phyloP scores from a whole-genome alignment of 2,113 vertebrate species.

The Lepisosteus oculatus region DNA sequence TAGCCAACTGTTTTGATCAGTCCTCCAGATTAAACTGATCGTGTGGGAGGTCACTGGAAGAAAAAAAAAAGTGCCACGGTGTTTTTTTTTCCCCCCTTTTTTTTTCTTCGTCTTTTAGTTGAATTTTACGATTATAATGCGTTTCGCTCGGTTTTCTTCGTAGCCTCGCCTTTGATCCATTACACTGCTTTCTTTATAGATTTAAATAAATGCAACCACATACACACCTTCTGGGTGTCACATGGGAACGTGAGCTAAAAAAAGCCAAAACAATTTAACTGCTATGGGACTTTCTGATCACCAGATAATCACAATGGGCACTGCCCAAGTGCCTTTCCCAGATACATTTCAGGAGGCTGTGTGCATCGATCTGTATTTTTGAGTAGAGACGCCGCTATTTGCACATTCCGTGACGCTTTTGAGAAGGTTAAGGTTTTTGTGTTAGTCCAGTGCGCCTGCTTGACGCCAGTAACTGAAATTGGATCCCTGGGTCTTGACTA shows the following conservation, averaged over 20 bases:
- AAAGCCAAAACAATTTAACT: constrained; percentile 15
- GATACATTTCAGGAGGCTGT: constrained; percentile 31
- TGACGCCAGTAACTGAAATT: constrained; percentile 77
- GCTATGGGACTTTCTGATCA: constrained; percentile 23
- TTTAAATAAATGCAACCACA: neutral
- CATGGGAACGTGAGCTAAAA: constrained; percentile 32
- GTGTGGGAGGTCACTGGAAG: constrained; percentile 6
- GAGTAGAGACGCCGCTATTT: neutral
- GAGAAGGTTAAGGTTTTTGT: constrained; percentile 43
- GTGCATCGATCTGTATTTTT: constrained; percentile 17
- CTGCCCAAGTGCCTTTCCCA: constrained; percentile 18
- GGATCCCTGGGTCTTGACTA: constrained; percentile 52
- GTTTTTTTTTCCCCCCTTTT: neutral
- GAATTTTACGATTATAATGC: neutral
- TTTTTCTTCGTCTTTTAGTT: neutral
- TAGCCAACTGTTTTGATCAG: constrained; percentile 14
- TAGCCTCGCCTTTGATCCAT: neutral
- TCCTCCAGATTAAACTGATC: constrained; percentile 1
- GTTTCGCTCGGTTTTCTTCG: neutral
- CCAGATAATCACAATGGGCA: constrained; percentile 7
- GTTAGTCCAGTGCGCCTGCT: constrained; percentile 50
- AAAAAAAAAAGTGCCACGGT: neutral
- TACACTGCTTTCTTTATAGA: constrained; percentile 1
- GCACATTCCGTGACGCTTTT: constrained; percentile 29
- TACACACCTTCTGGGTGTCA: constrained; percentile 19